Evolutionary conservation across 1,140 invertebrate genomes (phyloP), one percentile per base, ranked within the genome.

Genomic region (Grapholita molesta): DNA sequence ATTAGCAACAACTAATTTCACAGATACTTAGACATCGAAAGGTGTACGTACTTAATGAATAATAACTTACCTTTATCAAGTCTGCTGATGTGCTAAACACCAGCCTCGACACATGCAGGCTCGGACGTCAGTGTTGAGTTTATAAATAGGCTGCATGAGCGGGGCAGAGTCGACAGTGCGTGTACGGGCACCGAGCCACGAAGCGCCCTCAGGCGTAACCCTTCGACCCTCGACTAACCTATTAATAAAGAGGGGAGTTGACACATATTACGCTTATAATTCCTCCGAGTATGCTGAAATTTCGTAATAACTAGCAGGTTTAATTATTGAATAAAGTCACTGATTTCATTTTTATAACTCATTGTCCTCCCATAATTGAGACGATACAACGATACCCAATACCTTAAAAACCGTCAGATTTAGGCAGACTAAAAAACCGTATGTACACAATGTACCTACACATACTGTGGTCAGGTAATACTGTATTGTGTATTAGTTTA

Each of bases 101-200:
- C 15, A 72, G 76, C 53, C 70, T 75, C 72, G 68, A 75, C 64
- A 69, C 69, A 48, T 69, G 71, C 73, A 64, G 70, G 70, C 55
- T 32, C 12, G 9, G 3, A 25, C 53, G 9, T n/a, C 42, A 52
- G 15, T 52, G 12, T n/a, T n/a, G n/a, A n/a, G n/a, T 30, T 61
- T 61, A 61, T 61, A 61, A 61, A 61, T 61, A 61, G 55, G 25
- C 55, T 61, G 55, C 55, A 71, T 69, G 73, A 70, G 67, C 73
- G 67, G n/a, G n/a, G n/a, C 57, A 35, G 3, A 24, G 42, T 64
- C 78, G 73, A 61, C 83, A 85, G 85, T 85, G 85, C 85, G 87
- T 84, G 77, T 74, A 73, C 74, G 69, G 77, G 68, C 83, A 74
- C 74, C 70, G 69, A 64, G 65, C 55, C 64, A 70, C 70, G 67